Base-by-base conservation (phyloP, 1,140 invertebrate genomes). In the Macrocentrus cingulum region DNA sequence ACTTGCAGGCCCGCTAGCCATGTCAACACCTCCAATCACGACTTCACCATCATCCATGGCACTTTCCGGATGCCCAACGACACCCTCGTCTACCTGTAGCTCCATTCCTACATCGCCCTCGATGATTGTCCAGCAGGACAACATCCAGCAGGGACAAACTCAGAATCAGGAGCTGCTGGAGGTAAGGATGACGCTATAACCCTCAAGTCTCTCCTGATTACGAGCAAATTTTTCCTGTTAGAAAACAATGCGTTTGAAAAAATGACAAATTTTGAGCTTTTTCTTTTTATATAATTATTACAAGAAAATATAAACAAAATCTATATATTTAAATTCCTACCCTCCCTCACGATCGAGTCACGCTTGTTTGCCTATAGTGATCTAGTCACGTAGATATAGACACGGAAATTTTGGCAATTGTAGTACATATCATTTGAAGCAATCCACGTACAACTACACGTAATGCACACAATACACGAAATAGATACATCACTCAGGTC, bases 151-250 rank as follows among this genome's bases (percentile, higher is more conserved):
- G 67, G 72, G 74, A 60, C 74, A 74, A 66, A 71, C 72, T 58
- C 71, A 69, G 71, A 72, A 64, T 66, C 76, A 80, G 73, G 77
- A 80, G 66, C 67, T 78, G 69, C 75, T 78, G 72, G 77, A 80
- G 77, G 77, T 80, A 80, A 80, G 71, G 60, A 71, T 70, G 65
- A 65, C 66, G 68, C 68, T 65, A 66, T 64, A 63, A 46, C 58
- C 42, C 61, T 56, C 25, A 46, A 50, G 13, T 51, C 22, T 18
- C 37, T 22, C 44, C 50, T 34, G 13, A n/a, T n/a, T 49, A 18
- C 46, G 25, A 50, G 20, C 45, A 25, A 48, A 48, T 23, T 39
- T 34, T 45, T 15, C 45, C 45, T 20, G 29, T 3, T 23, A 22
- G 7, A 22, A 48, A 4, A 48, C 19, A 23, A 25, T 6, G 7